Evolutionary conservation across 2,797 vertebrate species (phyloP).

Genomic region (Salmo trutta): DNA sequence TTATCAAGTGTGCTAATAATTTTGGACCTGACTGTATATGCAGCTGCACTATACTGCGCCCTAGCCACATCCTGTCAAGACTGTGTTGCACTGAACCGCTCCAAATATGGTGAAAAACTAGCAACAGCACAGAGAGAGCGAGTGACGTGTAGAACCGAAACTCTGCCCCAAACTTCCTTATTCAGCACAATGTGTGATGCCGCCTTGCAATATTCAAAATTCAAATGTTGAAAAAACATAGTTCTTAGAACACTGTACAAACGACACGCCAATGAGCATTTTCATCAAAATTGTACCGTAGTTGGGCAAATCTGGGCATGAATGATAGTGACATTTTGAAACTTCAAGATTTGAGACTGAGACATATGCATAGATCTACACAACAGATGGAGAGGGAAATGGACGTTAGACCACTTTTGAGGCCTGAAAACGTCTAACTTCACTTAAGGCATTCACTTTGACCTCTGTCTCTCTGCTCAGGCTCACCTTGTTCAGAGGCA

Average conservation of each 20-base stretch:
- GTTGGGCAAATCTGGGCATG: background rate
- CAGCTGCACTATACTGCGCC: constrained; percentile 25
- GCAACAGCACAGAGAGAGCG: constrained; percentile 36
- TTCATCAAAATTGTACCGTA: background rate
- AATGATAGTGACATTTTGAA: background rate
- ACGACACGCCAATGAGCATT: background rate
- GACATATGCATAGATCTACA: background rate
- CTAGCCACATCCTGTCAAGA: constrained; percentile 75
- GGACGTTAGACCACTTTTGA: background rate
- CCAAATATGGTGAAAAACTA: constrained; percentile 81
- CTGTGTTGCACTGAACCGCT: constrained; percentile 59
- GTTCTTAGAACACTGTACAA: background rate
- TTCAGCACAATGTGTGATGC: constrained; percentile 46
- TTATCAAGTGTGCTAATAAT: background rate
- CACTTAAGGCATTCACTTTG: background rate
- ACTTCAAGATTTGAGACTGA: background rate
- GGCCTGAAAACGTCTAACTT: background rate
- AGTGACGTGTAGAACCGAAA: constrained; percentile 62
- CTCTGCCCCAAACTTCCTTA: constrained; percentile 72
- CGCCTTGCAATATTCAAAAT: constrained; percentile 28
- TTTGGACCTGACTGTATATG: background rate
- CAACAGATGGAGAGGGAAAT: background rate
- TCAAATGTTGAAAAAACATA: background rate
- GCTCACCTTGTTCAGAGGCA: constrained; percentile 86
- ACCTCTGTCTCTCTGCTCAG: background rate